These are phyloP conservation scores for Sebastes schlegelii DNA, from an alignment of 2,113 vertebrate species.

Conservation along the genomic window DNA sequence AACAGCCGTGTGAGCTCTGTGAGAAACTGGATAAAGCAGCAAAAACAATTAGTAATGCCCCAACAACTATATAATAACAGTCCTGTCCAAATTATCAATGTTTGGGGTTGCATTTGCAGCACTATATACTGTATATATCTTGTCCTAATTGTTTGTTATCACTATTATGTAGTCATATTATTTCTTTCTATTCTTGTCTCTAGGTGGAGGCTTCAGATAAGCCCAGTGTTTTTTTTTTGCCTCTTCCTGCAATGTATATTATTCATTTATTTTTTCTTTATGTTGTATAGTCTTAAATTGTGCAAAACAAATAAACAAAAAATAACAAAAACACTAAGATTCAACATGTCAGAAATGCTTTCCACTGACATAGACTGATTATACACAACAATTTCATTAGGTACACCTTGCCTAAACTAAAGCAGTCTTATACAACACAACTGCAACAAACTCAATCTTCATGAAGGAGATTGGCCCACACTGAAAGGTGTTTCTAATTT, in stretches of 20 bases:
- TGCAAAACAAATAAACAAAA: no score
- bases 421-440: neutral
- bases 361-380: neutral
- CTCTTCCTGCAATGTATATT: no score
- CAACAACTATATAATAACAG: no score
- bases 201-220: no score
- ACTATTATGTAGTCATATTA: no score
- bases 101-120: neutral
- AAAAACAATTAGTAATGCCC: neutral
- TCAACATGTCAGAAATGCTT: neutral
- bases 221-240: no score
- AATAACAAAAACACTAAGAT: neutral
- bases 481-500: neutral
- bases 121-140: no score
- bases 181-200: no score
- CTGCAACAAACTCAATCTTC: neutral
- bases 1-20: slow-evolving; percentile 97
- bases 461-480: neutral
- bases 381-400: neutral
- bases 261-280: no score
- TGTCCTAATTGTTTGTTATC: no score
- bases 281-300: no score
- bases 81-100: neutral
- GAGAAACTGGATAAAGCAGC: slow-evolving; percentile 88
- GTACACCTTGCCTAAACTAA: neutral